phyloP scores from a whole-genome alignment of 1,140 invertebrate species.

The Sycophila sp. region DNA sequence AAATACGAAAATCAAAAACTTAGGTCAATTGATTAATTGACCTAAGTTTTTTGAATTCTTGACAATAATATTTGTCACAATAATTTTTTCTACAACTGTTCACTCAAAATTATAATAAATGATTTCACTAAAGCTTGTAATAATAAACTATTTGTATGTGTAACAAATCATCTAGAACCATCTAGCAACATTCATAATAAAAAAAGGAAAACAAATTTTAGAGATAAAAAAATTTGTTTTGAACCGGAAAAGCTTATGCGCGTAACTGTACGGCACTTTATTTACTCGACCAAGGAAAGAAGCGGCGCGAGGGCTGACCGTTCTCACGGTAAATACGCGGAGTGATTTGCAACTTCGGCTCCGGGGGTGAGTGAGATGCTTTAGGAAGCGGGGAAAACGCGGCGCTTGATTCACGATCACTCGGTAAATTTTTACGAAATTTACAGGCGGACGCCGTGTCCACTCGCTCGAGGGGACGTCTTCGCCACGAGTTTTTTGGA shows the following conservation, averaged over 20 bases:
- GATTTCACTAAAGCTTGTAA: too few species aligned
- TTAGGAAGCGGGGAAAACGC: neutral
- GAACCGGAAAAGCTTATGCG: too few species aligned
- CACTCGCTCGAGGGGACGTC: neutral
- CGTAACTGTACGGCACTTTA: constrained; percentile 38
- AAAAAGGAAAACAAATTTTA: too few species aligned
- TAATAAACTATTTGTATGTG: too few species aligned
- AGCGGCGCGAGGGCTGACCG: constrained; percentile 52
- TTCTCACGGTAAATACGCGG: constrained; percentile 66
- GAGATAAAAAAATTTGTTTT: too few species aligned
- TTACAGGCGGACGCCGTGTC: constrained; percentile 45
- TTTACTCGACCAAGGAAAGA: constrained; percentile 45
- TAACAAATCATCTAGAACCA: too few species aligned
- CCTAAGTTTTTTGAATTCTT: too few species aligned
- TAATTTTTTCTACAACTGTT: too few species aligned
- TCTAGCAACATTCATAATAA: too few species aligned
- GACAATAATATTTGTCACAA: too few species aligned
- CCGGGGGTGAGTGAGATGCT: constrained; percentile 4
- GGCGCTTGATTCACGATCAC: constrained; percentile 56
- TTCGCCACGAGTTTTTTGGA: neutral
- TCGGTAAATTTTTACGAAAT: constrained; percentile 59
- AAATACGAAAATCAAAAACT: neutral
- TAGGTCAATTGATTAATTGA: neutral
- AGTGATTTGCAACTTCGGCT: constrained; percentile 64
- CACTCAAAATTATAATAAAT: too few species aligned